Percentiles rank a stretch among this genome's conserved stretches.
Conservation (phyloP, 2,888 invertebrate species). For the Drosophila flavopinicola region DNA sequence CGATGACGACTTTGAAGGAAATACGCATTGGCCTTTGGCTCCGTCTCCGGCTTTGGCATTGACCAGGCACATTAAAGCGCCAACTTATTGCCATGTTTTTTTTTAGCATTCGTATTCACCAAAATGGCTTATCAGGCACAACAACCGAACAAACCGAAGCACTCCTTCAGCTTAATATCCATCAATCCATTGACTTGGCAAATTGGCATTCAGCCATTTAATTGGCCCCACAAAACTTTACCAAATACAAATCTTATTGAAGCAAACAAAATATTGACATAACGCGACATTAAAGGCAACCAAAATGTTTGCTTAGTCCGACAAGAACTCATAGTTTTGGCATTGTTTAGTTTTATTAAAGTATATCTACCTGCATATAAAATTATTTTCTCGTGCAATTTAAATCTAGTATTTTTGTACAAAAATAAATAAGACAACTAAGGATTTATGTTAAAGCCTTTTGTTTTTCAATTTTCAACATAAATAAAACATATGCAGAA, state of each 20-base stretch:
- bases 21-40: slow-evolving; percentile 65
- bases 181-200: slow-evolving; percentile 45
- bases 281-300: no score
- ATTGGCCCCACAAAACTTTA: slow-evolving; percentile 17
- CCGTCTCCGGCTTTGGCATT: slow-evolving; percentile 59
- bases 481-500: no score
- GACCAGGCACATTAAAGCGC: slow-evolving; percentile 60
- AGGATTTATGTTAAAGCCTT: no score
- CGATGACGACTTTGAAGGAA: slow-evolving; percentile 69
- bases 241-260: slow-evolving; percentile 1
- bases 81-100: slow-evolving; percentile 53
- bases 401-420: no score
- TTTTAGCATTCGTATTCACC: slow-evolving; percentile 31
- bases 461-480: no score
- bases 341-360: no score
- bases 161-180: slow-evolving; percentile 36
- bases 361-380: no score
- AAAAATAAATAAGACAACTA: no score
- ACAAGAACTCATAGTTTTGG: no score
- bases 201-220: slow-evolving; percentile 14
- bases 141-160: slow-evolving; percentile 1
- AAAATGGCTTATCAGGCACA: slow-evolving; percentile 18
- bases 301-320: no score
- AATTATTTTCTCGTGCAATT: no score
- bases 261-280: not conserved